Conservation (phyloP, 1,140 invertebrate genomes). For the Phenacoccus solenopsis region DNA sequence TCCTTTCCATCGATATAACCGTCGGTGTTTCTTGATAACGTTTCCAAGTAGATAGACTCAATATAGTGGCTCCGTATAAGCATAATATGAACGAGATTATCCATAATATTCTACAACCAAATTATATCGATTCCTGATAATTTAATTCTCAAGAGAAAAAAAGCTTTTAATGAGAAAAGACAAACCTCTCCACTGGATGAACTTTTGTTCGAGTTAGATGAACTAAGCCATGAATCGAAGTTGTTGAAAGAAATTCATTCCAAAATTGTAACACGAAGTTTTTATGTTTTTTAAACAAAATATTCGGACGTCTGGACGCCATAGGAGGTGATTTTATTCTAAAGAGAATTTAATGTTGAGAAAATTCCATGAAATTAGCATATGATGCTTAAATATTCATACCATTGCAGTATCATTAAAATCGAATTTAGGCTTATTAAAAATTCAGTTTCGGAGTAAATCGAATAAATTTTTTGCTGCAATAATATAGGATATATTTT, state of each 20-base stretch:
- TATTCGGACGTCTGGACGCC: no score
- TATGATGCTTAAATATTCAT: no score
- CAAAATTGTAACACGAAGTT: not conserved
- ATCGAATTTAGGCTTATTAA: not conserved
- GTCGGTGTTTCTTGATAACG: slow-evolving; percentile 54
- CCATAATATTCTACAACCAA: slow-evolving; percentile 35
- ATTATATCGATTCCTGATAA: not conserved
- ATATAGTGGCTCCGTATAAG: slow-evolving; percentile 35
- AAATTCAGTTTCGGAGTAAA: not conserved
- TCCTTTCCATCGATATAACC: slow-evolving; percentile 56
- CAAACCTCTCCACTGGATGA: slow-evolving; percentile 18
- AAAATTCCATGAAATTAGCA: no score
- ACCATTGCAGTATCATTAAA: no score
- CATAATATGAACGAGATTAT: slow-evolving; percentile 34
- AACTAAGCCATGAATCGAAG: slow-evolving; percentile 17
- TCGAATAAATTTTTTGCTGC: no score
- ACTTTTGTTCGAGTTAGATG: slow-evolving; percentile 5
- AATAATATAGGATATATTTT: no score
- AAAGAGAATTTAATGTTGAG: no score
- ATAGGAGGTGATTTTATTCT: no score
- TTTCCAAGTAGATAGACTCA: slow-evolving; percentile 44
- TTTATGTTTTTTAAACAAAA: no score
- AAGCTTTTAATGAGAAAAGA: not conserved
- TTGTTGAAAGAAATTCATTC: slow-evolving; percentile 13
- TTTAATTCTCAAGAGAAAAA: not conserved